phyloP scores from a whole-genome alignment of 2,797 vertebrate genomes.

The Acestrorhynchus altus region DNA sequence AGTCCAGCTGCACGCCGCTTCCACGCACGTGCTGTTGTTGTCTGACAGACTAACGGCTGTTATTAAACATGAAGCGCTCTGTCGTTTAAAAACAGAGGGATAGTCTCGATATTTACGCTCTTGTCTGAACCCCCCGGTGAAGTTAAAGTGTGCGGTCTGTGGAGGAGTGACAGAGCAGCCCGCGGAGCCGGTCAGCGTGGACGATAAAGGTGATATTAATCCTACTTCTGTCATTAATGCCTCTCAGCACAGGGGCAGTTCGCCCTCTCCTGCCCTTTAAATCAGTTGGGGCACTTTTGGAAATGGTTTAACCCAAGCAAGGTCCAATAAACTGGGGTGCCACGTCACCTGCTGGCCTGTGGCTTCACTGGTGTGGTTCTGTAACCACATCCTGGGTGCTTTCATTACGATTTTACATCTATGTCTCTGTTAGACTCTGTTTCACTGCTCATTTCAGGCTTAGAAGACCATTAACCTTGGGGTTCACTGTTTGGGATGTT shows the following conservation, averaged over 20 bases:
- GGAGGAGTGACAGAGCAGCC: too few species aligned
- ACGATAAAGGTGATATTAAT: too few species aligned
- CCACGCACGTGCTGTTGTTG: conserved; percentile 30
- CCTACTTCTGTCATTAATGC: too few species aligned
- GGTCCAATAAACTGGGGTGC: background rate
- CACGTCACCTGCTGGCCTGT: conserved; percentile 16
- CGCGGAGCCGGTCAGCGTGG: too few species aligned
- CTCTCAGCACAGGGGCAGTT: too few species aligned
- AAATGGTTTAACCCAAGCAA: background rate
- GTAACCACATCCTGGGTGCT: background rate
- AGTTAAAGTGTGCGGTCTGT: background rate
- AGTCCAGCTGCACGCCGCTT: conserved; percentile 26
- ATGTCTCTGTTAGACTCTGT: too few species aligned
- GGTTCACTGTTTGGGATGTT: too few species aligned
- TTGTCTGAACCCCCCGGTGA: background rate
- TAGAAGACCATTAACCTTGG: too few species aligned
- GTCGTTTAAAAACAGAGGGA: background rate
- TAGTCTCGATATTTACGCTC: background rate
- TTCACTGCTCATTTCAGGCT: too few species aligned
- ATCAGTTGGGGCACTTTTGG: too few species aligned
- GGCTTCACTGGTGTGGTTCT: background rate
- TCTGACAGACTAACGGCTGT: background rate
- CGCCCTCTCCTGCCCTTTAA: too few species aligned
- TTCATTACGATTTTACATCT: background rate
- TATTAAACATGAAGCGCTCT: background rate